Conservation (phyloP, 2,113 vertebrate genomes). For the Neofelis nebulosa region DNA sequence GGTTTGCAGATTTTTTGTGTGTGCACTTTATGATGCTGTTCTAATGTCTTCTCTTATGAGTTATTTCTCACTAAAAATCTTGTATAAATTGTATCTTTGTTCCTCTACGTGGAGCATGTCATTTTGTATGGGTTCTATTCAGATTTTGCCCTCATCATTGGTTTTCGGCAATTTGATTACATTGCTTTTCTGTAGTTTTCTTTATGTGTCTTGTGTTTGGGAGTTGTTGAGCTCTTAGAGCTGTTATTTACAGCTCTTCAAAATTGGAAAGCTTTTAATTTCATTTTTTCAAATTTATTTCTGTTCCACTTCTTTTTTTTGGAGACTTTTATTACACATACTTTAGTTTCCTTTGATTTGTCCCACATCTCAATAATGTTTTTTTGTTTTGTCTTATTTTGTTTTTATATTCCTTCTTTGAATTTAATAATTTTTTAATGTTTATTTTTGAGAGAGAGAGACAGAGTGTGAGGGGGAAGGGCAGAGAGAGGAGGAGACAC, state of each 20-base stretch:
- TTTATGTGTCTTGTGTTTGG: background rate
- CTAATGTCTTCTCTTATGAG: background rate
- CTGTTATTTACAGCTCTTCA: background rate
- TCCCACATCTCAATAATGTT: background rate
- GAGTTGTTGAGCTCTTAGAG: background rate
- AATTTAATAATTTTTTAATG: background rate
- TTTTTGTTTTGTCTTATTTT: background rate
- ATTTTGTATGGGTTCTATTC: background rate
- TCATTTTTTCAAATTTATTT: background rate
- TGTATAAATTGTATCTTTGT: background rate
- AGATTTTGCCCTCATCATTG: background rate
- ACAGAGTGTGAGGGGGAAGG: too few species aligned
- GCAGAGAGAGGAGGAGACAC: too few species aligned
- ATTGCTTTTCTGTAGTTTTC: background rate
- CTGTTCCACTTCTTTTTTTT: background rate
- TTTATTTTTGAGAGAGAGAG: too few species aligned
- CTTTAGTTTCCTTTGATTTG: background rate
- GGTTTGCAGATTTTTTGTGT: background rate
- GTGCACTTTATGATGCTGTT: background rate
- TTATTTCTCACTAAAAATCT: background rate
- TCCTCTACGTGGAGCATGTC: background rate
- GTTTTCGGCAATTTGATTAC: background rate
- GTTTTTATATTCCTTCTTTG: background rate
- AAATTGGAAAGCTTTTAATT: background rate
- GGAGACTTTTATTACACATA: background rate